phyloP scores from a whole-genome alignment of 2,113 vertebrate species.

The Bettongia penicillata region DNA sequence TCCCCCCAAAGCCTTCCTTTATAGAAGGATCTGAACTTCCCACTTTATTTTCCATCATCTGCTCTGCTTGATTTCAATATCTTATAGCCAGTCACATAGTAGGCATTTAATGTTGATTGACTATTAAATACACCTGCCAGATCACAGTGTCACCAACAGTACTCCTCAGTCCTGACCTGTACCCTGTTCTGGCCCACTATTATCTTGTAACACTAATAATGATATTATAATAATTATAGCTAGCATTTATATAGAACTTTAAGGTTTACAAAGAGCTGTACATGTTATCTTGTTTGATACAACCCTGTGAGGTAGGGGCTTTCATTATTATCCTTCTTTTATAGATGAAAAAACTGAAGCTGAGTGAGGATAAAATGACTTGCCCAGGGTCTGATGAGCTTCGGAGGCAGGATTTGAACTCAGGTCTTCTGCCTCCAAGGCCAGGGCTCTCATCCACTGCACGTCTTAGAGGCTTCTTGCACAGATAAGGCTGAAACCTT shows the following conservation, averaged over 20 bases:
- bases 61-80: background rate
- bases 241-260: too few species aligned
- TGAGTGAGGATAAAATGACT: background rate
- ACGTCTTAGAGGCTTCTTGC: background rate
- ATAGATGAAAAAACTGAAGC: background rate
- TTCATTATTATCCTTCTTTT: background rate
- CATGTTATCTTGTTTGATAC: background rate
- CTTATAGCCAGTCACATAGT: background rate
- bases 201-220: too few species aligned
- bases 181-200: too few species aligned
- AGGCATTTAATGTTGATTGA: too few species aligned
- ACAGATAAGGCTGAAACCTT: background rate
- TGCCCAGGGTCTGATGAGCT: background rate
- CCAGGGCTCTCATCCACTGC: background rate
- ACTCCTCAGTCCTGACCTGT: too few species aligned
- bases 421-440: background rate
- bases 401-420: background rate
- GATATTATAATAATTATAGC: too few species aligned
- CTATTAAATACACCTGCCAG: too few species aligned
- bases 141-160: too few species aligned
- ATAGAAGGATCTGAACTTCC: too few species aligned
- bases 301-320: background rate
- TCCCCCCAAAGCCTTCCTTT: too few species aligned
- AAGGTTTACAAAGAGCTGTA: background rate
- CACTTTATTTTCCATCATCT: background rate